These are phyloP conservation scores for Colletes latitarsis DNA, from an alignment of 1,140 invertebrate genomes.

Conservation along the genomic window DNA sequence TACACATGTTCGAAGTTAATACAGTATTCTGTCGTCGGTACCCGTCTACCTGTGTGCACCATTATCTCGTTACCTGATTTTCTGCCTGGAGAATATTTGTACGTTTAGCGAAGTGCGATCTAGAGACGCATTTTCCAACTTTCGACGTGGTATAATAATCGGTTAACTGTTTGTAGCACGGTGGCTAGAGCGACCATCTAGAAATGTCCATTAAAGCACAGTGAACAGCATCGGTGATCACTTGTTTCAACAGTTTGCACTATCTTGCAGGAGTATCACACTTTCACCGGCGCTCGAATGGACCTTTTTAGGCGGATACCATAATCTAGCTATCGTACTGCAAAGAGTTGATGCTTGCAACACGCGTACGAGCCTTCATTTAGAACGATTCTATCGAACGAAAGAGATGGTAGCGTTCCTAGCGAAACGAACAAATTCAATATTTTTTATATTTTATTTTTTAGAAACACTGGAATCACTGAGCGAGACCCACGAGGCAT, in stretches of 20 bases:
- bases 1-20: conserved; percentile 44
- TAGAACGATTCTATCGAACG: background rate
- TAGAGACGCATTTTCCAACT: background rate
- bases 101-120: conserved; percentile 19
- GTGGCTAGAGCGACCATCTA: background rate
- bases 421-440: background rate
- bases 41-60: conserved; percentile 52
- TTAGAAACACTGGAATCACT: background rate
- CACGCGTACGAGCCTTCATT: background rate
- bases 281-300: too few species aligned
- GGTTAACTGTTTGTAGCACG: background rate
- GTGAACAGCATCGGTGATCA: too few species aligned
- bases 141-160: background rate
- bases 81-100: conserved; percentile 40
- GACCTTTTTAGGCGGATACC: too few species aligned
- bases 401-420: conserved; percentile 17
- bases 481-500: background rate
- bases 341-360: background rate
- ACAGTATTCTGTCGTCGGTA: conserved; percentile 60
- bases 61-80: conserved; percentile 61
- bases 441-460: conserved; percentile 28
- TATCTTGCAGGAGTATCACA: too few species aligned
- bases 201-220: too few species aligned
- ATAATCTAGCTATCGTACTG: too few species aligned
- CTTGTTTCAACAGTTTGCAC: too few species aligned